Evolutionary conservation across 1,140 invertebrate genomes (phyloP).

Genomic region (Saccostrea echinata): DNA sequence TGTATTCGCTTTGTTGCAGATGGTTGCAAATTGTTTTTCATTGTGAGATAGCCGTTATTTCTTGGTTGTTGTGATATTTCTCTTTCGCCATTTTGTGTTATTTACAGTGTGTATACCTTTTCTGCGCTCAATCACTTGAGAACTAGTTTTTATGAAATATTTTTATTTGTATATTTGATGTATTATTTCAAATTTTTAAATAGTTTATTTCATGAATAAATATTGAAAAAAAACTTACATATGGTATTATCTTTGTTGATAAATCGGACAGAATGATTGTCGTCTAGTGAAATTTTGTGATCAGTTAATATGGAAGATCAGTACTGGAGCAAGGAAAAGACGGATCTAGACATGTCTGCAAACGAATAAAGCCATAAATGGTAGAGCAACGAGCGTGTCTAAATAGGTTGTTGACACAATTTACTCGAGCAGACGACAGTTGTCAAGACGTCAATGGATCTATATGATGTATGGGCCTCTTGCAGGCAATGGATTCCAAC

Average conservation of each 20-base stretch:
- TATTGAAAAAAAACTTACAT: background rate
- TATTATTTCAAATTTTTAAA: constrained; percentile 33
- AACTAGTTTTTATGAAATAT: constrained; percentile 40
- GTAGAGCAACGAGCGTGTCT: background rate
- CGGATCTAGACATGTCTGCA: background rate
- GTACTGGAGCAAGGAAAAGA: background rate
- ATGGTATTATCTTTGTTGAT: background rate
- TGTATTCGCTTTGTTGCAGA: constrained; percentile 27
- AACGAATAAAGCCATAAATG: background rate
- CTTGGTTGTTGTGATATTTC: constrained; percentile 31
- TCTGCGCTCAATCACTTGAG: background rate
- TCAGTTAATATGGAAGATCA: background rate
- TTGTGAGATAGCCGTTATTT: constrained; percentile 29
- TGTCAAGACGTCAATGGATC: background rate
- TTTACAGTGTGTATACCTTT: constrained; percentile 1
- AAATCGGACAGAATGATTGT: background rate
- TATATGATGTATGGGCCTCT: background rate
- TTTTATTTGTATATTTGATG: constrained; percentile 30
- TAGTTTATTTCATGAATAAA: constrained; percentile 40
- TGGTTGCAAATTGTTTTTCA: constrained; percentile 15
- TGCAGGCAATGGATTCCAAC: background rate
- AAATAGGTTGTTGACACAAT: constrained; percentile 35
- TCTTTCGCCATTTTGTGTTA: constrained; percentile 38
- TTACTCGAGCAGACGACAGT: constrained; percentile 30
- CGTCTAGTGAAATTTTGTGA: background rate